Evolutionary conservation across 2,888 invertebrate genomes (phyloP).

Genomic region (Hirtodrosophila duncani): DNA sequence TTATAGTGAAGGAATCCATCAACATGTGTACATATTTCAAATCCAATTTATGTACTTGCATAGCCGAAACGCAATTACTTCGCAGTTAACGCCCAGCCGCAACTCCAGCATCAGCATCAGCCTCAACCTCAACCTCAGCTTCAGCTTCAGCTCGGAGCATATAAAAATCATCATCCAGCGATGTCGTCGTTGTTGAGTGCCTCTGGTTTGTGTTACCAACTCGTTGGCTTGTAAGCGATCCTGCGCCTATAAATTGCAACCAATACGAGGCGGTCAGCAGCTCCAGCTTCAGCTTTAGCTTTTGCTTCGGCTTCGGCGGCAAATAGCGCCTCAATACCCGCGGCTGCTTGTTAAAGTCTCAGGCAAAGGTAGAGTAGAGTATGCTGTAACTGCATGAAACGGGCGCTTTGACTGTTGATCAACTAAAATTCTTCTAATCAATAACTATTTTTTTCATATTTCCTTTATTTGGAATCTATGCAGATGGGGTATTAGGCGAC

Average conservation of each 20-base stretch:
- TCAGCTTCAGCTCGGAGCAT: conserved; percentile 16
- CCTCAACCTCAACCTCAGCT: conserved; percentile 1
- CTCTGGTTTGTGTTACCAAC: conserved; percentile 68
- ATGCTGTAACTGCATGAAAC: conserved; percentile 18
- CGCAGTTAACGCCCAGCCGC: conserved; percentile 67
- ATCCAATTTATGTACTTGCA: conserved; percentile 72
- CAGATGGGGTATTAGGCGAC: too few relatives aligned
- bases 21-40: conserved; percentile 72
- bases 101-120: conserved; percentile 15
- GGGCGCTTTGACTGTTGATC: too few relatives aligned
- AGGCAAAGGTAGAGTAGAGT: conserved; percentile 7
- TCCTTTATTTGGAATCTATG: too few relatives aligned
- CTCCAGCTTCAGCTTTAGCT: conserved; percentile 6
- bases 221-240: conserved; percentile 68
- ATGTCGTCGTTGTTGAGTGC: conserved; percentile 34
- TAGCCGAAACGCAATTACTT: conserved; percentile 71
- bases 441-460: too few relatives aligned
- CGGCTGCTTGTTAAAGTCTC: conserved; percentile 64
- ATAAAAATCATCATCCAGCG: conserved; percentile 45
- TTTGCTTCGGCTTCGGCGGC: conserved; percentile 8
- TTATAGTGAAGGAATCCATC: conserved; percentile 70
- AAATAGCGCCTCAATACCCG: conserved; percentile 50
- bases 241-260: conserved; percentile 69
- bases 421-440: too few relatives aligned
- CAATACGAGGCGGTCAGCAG: too few relatives aligned